A percentile compares a stretch with the other conserved stretches of the same genome.
phyloP scores from a whole-genome alignment of 37 sponge, comb jelly and placozoan species.

The Eunapius fragilis region DNA sequence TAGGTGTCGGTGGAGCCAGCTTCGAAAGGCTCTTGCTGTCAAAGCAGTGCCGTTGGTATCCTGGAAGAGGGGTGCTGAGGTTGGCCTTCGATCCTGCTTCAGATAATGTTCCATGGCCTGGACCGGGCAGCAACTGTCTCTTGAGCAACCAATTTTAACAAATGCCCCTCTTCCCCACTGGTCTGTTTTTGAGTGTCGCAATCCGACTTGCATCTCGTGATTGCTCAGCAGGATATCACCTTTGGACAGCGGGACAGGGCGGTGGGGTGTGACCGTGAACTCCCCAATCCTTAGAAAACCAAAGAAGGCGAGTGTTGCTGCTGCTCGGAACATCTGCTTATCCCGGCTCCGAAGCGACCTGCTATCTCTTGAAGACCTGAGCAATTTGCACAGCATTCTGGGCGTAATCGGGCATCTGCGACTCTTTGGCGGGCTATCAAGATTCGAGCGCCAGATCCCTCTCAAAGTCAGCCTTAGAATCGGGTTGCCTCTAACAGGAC shows the following conservation, averaged over 20 bases:
- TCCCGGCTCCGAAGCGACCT: not conserved
- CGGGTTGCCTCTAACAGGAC: slow-evolving; percentile 13
- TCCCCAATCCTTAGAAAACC: slow-evolving; percentile 26
- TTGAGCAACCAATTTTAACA: too few relatives aligned
- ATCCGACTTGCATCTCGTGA: too few relatives aligned
- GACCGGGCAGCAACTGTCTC: too few relatives aligned
- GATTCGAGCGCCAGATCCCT: slow-evolving; percentile 9
- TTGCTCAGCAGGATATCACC: not conserved
- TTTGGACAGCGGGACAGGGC: not conserved
- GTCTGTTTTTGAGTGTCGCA: too few relatives aligned
- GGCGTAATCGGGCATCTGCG: slow-evolving; percentile 26
- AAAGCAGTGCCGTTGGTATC: too few relatives aligned
- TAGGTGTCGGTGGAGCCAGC: too few relatives aligned
- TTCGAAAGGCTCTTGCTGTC: too few relatives aligned
- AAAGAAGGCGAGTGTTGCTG: slow-evolving; percentile 22
- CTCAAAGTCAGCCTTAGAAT: slow-evolving; percentile 7
- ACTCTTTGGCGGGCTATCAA: not conserved
- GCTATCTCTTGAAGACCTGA: not conserved
- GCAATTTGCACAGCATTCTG: slow-evolving; percentile 2
- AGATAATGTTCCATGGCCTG: too few relatives aligned
- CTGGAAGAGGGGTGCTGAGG: too few relatives aligned
- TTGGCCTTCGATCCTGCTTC: too few relatives aligned
- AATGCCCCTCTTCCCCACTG: too few relatives aligned
- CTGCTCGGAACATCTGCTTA: slow-evolving; percentile 6
- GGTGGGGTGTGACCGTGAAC: slow-evolving; percentile 8